A percentile compares a stretch with the other conserved stretches of the same genome.
phyloP scores from a whole-genome alignment of 2,797 vertebrate species.

The Tragelaphus oryx region DNA sequence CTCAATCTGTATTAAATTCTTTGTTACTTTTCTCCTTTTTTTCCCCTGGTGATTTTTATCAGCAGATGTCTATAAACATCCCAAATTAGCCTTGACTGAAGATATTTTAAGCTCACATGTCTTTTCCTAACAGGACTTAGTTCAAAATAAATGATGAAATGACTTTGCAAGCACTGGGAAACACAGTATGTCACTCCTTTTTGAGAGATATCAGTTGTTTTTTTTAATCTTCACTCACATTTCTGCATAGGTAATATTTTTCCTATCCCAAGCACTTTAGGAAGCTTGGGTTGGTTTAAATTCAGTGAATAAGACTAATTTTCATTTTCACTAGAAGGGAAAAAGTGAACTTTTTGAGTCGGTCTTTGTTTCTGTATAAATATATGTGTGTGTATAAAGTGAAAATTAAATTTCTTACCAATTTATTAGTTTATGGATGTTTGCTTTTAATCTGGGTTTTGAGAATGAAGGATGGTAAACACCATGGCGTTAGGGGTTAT shows the following conservation, averaged over 20 bases:
- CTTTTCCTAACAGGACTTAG: not conserved
- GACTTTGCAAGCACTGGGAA: constrained; percentile 11
- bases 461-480: not conserved
- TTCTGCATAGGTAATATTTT: not conserved
- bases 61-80: not conserved
- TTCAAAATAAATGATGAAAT: not conserved
- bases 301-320: constrained; percentile 3
- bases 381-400: not conserved
- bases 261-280: not conserved
- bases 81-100: not conserved
- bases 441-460: constrained; percentile 27
- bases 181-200: not conserved
- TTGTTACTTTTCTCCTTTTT: not conserved
- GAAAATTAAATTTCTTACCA: not conserved
- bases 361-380: not conserved
- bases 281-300: not conserved
- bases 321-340: constrained; percentile 10
- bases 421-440: not conserved
- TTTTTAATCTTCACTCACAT: not conserved
- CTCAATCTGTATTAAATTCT: not conserved
- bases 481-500: not conserved
- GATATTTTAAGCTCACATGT: constrained; percentile 27
- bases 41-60: not conserved
- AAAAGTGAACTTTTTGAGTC: not conserved
- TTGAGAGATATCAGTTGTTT: not conserved